These are phyloP conservation scores for Globia sparganii DNA, from an alignment of 2,888 invertebrate species.

Conservation along the genomic window DNA sequence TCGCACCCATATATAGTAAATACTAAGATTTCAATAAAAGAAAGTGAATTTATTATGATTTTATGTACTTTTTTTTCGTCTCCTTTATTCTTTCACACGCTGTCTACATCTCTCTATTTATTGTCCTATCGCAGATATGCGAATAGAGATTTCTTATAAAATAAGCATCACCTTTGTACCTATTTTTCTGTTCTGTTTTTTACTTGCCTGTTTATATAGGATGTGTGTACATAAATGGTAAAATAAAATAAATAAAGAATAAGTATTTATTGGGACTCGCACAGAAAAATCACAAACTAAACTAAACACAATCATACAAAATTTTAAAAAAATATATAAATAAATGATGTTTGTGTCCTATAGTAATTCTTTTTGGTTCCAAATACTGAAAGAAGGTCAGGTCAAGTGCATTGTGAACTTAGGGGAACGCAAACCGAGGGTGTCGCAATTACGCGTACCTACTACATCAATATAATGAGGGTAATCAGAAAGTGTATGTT, in stretches of 20 bases:
- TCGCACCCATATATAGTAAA: not conserved
- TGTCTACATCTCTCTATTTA: too few relatives aligned
- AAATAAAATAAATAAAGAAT: too few relatives aligned
- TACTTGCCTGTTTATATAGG: too few relatives aligned
- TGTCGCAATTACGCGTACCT: not conserved
- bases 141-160: too few relatives aligned
- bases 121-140: too few relatives aligned
- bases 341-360: not conserved
- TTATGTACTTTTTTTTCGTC: too few relatives aligned
- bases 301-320: not conserved
- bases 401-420: constrained; percentile 8
- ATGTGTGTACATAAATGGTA: too few relatives aligned
- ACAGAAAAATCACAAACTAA: not conserved
- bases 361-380: not conserved
- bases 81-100: too few relatives aligned
- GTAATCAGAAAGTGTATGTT: not conserved
- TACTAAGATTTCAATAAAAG: not conserved
- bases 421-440: not conserved
- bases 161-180: too few relatives aligned
- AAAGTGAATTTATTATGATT: too few relatives aligned
- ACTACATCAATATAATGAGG: not conserved
- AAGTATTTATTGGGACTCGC: not conserved
- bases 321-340: too few relatives aligned
- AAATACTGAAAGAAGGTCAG: not conserved
- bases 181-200: too few relatives aligned